Evolutionary conservation across 1,140 invertebrate species (phyloP).

Genomic region (Scaptodrosophila lebanonensis): DNA sequence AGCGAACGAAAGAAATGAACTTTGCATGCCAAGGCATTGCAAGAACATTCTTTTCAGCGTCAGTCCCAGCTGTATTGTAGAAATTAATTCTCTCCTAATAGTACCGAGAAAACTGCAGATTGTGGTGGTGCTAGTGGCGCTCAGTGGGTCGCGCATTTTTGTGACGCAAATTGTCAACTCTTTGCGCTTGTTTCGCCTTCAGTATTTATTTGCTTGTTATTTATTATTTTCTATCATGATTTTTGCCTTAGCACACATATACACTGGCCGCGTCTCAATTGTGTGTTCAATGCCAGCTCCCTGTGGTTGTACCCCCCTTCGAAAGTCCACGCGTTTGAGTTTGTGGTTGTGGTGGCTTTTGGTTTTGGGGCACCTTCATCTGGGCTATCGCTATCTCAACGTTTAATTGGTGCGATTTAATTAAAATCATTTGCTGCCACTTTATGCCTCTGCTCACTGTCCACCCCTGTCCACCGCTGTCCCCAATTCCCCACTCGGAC

Average conservation of each 20-base stretch:
- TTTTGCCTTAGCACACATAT: too few species aligned
- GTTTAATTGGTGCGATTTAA: slow-evolving; percentile 77
- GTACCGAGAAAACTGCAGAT: too few species aligned
- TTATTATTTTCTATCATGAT: too few species aligned
- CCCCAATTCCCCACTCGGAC: background rate
- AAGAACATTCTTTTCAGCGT: too few species aligned
- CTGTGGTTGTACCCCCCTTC: too few species aligned
- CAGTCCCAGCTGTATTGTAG: too few species aligned
- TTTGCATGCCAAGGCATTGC: slow-evolving; percentile 12
- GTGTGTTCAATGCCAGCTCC: background rate
- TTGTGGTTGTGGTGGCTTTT: slow-evolving; percentile 23
- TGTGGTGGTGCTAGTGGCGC: too few species aligned
- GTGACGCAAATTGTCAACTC: slow-evolving; percentile 72
- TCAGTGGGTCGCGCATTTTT: slow-evolving; percentile 39
- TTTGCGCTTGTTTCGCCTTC: slow-evolving; percentile 30
- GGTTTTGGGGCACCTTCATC: slow-evolving; percentile 42
- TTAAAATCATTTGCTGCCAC: slow-evolving; percentile 75
- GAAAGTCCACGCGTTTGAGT: too few species aligned
- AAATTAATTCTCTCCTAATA: too few species aligned
- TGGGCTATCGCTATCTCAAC: slow-evolving; percentile 30
- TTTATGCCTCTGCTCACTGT: slow-evolving; percentile 31
- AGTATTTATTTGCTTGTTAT: too few species aligned
- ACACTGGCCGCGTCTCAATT: too few species aligned
- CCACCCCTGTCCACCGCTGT: background rate
- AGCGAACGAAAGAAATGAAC: slow-evolving; percentile 48